These are phyloP conservation scores for Gnathonemus echidnorhynchus DNA, from an alignment of 2,113 vertebrate species.

Conservation along the genomic window DNA sequence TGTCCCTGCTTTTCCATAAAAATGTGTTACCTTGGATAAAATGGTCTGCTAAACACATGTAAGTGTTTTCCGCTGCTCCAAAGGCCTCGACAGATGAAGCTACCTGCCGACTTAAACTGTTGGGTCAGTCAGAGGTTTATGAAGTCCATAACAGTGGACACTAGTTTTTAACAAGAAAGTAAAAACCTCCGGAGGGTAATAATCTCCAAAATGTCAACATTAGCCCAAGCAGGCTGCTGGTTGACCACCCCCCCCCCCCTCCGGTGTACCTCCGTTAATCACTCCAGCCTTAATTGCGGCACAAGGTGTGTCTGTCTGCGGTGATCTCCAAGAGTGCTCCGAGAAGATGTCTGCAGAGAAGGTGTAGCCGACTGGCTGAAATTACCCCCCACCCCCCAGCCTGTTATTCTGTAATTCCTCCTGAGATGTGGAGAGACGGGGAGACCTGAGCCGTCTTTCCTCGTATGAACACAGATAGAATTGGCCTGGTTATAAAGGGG, in stretches of 20 bases:
- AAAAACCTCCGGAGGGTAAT: background rate
- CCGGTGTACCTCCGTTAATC: background rate
- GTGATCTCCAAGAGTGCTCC: background rate
- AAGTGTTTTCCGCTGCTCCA: background rate
- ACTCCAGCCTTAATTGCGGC: background rate
- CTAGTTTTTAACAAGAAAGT: background rate
- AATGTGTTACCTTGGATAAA: background rate
- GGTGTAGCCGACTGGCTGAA: background rate
- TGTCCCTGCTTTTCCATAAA: background rate
- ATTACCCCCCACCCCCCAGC: background rate
- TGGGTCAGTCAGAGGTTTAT: background rate
- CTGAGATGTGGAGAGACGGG: background rate
- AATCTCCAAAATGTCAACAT: background rate
- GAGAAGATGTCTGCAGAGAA: background rate
- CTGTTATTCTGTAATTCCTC: background rate
- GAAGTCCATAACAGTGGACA: background rate
- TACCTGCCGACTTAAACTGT: conserved; percentile 5
- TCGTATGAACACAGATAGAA: background rate
- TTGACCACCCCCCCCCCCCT: too few relatives aligned
- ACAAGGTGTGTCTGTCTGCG: background rate
- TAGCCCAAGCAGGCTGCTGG: too few relatives aligned
- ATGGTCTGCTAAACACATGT: background rate
- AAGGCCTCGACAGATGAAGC: background rate
- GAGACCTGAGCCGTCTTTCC: background rate
- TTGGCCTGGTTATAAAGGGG: background rate